phyloP scores from a whole-genome alignment of 1,140 invertebrate genomes.

The Daktulosphaira vitifoliae region DNA sequence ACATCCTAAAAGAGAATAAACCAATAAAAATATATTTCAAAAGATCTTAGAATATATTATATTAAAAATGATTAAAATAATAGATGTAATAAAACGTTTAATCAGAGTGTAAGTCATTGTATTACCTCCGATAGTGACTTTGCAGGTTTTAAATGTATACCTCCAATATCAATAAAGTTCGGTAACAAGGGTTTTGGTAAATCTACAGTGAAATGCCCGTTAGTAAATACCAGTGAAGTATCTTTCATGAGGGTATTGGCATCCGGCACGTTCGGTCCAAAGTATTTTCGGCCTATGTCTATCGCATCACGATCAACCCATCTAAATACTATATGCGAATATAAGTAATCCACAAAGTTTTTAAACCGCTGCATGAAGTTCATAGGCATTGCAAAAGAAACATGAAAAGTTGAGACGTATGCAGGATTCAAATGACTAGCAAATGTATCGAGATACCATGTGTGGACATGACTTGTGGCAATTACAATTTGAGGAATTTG shows the following conservation, averaged over 20 bases:
- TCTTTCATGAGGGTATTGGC: constrained; percentile 49
- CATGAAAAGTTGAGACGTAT: constrained; percentile 34
- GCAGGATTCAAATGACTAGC: constrained; percentile 37
- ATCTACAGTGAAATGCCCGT: constrained; percentile 54
- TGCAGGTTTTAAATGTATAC: constrained; percentile 52
- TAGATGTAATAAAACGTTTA: too few species aligned
- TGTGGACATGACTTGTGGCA: constrained; percentile 50
- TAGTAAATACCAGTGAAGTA: constrained; percentile 53
- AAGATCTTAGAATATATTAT: neutral
- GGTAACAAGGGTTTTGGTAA: constrained; percentile 51
- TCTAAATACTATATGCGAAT: neutral
- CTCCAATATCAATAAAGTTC: constrained; percentile 58
- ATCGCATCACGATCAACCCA: neutral
- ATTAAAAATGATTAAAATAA: too few species aligned
- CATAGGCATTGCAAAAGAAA: constrained; percentile 7
- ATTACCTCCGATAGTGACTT: constrained; percentile 50
- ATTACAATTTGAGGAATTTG: constrained; percentile 49
- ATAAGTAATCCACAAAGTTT: constrained; percentile 31
- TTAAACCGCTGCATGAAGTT: constrained; percentile 34
- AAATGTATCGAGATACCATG: constrained; percentile 49
- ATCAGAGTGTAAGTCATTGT: too few species aligned
- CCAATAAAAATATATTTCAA: neutral
- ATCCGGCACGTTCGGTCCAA: constrained; percentile 41
- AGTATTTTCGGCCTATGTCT: constrained; percentile 32
- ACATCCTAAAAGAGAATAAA: constrained; percentile 45